These are phyloP conservation scores for Polia nebulosa DNA, from an alignment of 2,888 invertebrate genomes.

Conservation along the genomic window DNA sequence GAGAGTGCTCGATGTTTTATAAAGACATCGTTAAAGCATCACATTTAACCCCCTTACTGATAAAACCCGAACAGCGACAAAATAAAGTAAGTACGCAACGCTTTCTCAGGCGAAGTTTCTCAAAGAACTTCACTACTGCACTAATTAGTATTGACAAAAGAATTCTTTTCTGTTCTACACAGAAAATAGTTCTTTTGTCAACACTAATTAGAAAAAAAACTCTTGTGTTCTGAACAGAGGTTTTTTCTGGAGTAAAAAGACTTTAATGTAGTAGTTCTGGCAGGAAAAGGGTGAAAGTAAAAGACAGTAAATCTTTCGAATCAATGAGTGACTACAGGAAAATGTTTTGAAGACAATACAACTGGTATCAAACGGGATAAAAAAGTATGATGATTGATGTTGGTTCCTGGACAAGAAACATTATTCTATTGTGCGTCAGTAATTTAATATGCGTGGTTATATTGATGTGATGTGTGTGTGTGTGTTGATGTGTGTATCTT, in stretches of 20 bases:
- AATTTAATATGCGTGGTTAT: no score
- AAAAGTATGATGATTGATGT: no score
- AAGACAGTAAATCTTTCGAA: neutral
- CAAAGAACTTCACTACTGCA: slow-evolving; percentile 14
- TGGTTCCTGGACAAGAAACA: no score
- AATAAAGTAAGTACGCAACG: slow-evolving; percentile 5
- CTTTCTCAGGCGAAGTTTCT: slow-evolving; percentile 4
- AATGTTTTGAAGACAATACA: no score
- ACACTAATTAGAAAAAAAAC: neutral
- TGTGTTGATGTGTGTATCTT: no score
- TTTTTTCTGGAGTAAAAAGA: neutral
- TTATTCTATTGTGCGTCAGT: no score
- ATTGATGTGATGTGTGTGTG: no score
- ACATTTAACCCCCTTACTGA: slow-evolving; percentile 1
- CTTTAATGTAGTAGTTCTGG: neutral
- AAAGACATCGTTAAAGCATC: neutral
- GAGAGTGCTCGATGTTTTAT: neutral
- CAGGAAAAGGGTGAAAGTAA: neutral
- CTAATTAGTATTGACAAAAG: slow-evolving; percentile 38
- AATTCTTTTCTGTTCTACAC: neutral
- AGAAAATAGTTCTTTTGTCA: neutral
- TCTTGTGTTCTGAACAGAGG: no score
- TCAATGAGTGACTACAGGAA: neutral
- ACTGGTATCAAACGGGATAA: no score
- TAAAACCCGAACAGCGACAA: neutral